Conservation (phyloP, 2,113 vertebrate genomes). For the Boleophthalmus pectinirostris region DNA sequence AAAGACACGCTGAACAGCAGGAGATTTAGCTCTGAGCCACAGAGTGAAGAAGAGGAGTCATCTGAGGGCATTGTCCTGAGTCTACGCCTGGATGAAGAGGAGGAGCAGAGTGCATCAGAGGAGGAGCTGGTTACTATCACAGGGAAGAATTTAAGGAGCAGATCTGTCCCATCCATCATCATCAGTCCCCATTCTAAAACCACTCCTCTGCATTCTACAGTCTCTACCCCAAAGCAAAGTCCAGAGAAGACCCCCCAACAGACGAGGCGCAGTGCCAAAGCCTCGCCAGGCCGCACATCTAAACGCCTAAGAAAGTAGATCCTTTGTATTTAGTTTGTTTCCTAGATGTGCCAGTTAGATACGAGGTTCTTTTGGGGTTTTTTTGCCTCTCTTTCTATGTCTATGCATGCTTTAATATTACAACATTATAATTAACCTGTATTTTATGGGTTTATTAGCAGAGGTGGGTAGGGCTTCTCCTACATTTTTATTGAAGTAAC, state of each 20-base stretch:
- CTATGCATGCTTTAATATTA: background rate
- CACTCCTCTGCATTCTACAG: background rate
- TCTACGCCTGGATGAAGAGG: conserved; percentile 47
- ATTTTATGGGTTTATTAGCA: background rate
- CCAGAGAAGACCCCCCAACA: background rate
- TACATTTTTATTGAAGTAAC: too few relatives aligned
- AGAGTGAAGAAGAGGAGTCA: conserved; percentile 14
- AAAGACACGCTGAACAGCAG: conserved; percentile 42
- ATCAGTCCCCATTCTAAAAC: conserved; percentile 9
- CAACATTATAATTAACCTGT: background rate
- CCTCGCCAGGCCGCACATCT: conserved; percentile 8
- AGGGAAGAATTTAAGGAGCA: conserved; percentile 77
- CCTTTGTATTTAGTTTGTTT: background rate
- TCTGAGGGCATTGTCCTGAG: conserved; percentile 20
- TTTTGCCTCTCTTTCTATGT: background rate
- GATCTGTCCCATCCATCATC: conserved; percentile 15
- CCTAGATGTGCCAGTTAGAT: background rate
- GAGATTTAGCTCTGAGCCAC: background rate
- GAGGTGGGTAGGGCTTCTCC: too few relatives aligned
- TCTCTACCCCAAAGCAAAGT: background rate
- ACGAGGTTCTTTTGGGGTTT: background rate
- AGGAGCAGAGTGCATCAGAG: conserved; percentile 15
- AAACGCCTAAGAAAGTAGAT: conserved; percentile 19
- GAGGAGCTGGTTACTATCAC: conserved; percentile 16
- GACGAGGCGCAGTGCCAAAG: conserved; percentile 21